These are phyloP conservation scores for Orchestes rusci DNA, from an alignment of 2,888 invertebrate genomes.

Conservation along the genomic window DNA sequence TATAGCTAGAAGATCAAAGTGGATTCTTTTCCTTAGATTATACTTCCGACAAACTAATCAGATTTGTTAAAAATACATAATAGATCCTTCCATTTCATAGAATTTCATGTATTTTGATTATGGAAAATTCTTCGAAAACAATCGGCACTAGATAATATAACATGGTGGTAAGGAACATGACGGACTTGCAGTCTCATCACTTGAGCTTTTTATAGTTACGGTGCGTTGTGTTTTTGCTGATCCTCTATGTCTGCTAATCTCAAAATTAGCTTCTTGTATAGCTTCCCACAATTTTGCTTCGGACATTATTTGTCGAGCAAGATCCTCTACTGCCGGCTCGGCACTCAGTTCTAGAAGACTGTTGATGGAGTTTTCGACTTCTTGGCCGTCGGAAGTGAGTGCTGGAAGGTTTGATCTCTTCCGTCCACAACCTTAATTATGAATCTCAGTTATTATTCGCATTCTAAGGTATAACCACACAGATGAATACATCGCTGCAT, in stretches of 20 bases:
- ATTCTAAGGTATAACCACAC: too few species aligned
- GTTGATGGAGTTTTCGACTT: conserved; percentile 56
- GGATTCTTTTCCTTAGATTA: too few species aligned
- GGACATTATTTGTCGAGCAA: conserved; percentile 70
- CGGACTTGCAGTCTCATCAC: conserved; percentile 27
- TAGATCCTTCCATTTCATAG: too few species aligned
- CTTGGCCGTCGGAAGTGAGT: conserved; percentile 43
- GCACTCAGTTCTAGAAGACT: conserved; percentile 61
- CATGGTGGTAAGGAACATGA: conserved; percentile 42
- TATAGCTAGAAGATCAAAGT: too few species aligned
- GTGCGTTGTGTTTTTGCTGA: conserved; percentile 24
- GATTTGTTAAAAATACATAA: too few species aligned
- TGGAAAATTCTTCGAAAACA: too few species aligned
- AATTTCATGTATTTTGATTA: too few species aligned
- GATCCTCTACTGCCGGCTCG: conserved; percentile 64
- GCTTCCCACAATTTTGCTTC: conserved; percentile 75
- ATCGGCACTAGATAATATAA: too few species aligned
- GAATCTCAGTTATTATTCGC: too few species aligned
- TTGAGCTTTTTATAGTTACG: neutral
- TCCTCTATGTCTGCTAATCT: conserved; percentile 58
- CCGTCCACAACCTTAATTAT: conserved; percentile 61
- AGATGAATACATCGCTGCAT: too few species aligned
- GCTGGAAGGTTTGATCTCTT: conserved; percentile 53
- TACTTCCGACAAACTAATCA: too few species aligned
- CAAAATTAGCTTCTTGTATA: conserved; percentile 68